Evolutionary conservation across 2,113 vertebrate genomes (phyloP).

Genomic region (Triplophysa dalaica): DNA sequence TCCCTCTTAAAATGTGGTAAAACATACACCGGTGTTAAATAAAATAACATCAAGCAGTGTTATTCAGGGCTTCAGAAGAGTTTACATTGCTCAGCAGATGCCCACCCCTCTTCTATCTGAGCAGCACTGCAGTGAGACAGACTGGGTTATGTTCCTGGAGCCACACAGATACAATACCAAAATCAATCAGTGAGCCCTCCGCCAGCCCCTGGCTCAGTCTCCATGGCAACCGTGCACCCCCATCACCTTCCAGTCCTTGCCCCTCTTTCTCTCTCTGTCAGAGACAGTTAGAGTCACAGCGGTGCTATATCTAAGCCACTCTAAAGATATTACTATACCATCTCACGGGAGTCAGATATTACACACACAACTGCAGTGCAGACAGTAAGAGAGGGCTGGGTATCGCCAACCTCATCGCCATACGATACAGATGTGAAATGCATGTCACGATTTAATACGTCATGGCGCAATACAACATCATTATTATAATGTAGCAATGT

Average conservation of each 20-base stretch:
- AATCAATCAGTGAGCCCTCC: constrained; percentile 47
- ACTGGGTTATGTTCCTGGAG: constrained; percentile 43
- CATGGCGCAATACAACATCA: background rate
- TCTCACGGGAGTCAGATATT: constrained; percentile 4
- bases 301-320: background rate
- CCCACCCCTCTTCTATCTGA: background rate
- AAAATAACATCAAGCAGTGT: background rate
- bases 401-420: background rate
- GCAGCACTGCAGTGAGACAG: constrained; percentile 37
- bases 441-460: background rate
- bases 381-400: background rate
- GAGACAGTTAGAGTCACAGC: constrained; percentile 4
- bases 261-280: background rate
- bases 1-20: background rate
- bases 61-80: background rate
- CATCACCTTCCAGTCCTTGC: background rate
- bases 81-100: background rate
- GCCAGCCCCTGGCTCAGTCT: constrained; percentile 37
- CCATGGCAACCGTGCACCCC: constrained; percentile 52
- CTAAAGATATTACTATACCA: constrained; percentile 26
- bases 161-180: constrained; percentile 39
- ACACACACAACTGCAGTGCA: constrained; percentile 14
- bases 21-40: background rate
- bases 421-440: background rate
- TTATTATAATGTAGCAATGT: background rate